These are phyloP conservation scores for Hycleus phaleratus DNA, from an alignment of 1,140 invertebrate genomes.

Conservation along the genomic window DNA sequence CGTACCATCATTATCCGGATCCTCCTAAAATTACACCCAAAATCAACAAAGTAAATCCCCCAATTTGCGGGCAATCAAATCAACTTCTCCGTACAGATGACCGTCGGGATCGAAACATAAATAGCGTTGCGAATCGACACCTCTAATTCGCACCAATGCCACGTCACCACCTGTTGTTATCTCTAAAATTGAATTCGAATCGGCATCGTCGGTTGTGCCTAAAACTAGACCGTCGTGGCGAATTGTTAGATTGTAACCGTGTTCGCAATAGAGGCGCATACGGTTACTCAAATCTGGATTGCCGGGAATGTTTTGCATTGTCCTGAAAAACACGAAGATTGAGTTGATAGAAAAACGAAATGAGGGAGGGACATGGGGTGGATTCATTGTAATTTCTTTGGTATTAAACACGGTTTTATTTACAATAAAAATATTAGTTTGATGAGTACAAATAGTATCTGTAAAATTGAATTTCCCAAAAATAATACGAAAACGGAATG, in stretches of 20 bases:
- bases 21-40: conserved; percentile 38
- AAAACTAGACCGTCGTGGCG: conserved; percentile 11
- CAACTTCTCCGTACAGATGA: conserved; percentile 52
- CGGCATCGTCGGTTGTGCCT: conserved; percentile 16
- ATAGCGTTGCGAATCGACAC: conserved; percentile 47
- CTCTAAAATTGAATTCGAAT: conserved; percentile 35
- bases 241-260: conserved; percentile 20
- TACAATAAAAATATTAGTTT: too few relatives aligned
- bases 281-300: conserved; percentile 1
- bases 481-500: too few relatives aligned
- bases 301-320: too few relatives aligned
- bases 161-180: conserved; percentile 41
- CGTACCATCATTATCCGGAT: conserved; percentile 44
- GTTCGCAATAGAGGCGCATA: conserved; percentile 15
- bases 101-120: conserved; percentile 53
- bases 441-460: too few relatives aligned
- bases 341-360: too few relatives aligned
- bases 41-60: not conserved
- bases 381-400: too few relatives aligned
- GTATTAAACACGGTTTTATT: too few relatives aligned
- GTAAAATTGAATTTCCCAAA: too few relatives aligned
- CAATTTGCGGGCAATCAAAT: not conserved
- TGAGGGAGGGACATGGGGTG: too few relatives aligned
- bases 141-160: conserved; percentile 48
- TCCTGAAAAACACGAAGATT: too few relatives aligned